Evolutionary conservation across 2,888 invertebrate species (phyloP).

Genomic region (Agrotis puta): DNA sequence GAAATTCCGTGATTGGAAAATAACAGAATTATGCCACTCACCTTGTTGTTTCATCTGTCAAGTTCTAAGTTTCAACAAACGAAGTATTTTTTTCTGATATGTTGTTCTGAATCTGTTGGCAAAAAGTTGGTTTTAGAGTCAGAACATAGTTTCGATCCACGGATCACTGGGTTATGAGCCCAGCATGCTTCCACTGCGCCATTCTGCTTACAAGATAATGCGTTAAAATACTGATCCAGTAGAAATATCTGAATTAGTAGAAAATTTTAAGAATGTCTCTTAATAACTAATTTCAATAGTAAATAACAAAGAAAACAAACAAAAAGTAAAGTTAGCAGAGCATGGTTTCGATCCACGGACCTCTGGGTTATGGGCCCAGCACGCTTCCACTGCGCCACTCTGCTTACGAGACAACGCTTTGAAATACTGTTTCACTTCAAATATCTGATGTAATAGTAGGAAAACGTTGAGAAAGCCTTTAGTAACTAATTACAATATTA

Average conservation of each 20-base stretch:
- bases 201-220: conserved; percentile 91
- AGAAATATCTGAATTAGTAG: not conserved
- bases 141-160: conserved; percentile 94
- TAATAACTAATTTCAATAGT: not conserved
- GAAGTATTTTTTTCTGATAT: not conserved
- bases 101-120: not conserved
- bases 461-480: too few relatives aligned
- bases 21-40: conserved; percentile 40
- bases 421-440: not conserved
- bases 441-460: not conserved
- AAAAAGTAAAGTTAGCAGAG: conserved; percentile 45
- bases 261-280: not conserved
- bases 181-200: conserved; percentile 96
- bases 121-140: conserved; percentile 77
- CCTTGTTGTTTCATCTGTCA: conserved; percentile 27
- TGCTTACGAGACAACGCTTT: conserved; percentile 83
- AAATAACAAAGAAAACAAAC: not conserved
- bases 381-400: conserved; percentile 96
- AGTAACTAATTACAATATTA: too few relatives aligned
- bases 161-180: conserved; percentile 97
- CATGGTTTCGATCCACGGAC: conserved; percentile 96
- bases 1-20: conserved; percentile 46
- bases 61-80: not conserved
- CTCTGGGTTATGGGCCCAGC: conserved; percentile 97
- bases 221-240: not conserved